These are phyloP conservation scores for Drosophila barbarae DNA, from an alignment of 2,888 invertebrate genomes.

Conservation along the genomic window DNA sequence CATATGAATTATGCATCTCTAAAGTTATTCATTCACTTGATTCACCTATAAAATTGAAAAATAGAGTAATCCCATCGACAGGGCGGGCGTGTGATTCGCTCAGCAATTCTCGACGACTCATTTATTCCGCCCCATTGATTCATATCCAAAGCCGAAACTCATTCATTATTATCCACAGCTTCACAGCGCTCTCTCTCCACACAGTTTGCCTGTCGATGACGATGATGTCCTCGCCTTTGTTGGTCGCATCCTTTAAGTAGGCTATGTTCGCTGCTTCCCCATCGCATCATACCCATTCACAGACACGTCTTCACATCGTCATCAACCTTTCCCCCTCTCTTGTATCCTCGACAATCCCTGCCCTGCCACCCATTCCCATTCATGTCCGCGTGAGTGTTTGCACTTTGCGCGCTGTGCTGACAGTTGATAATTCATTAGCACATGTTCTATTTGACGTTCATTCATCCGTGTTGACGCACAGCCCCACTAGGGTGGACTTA, in stretches of 20 bases:
- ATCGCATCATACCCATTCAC: slow-evolving; percentile 21
- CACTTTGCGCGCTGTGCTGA: slow-evolving; percentile 67
- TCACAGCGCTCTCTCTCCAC: slow-evolving; percentile 3
- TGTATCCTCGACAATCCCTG: neutral
- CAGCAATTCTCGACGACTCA: slow-evolving; percentile 9
- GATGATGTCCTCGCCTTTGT: slow-evolving; percentile 28
- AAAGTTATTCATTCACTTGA: neutral
- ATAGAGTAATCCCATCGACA: slow-evolving; percentile 2
- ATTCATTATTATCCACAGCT: slow-evolving; percentile 31
- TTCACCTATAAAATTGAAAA: neutral
- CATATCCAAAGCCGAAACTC: slow-evolving; percentile 20
- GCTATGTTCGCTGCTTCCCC: slow-evolving; percentile 13
- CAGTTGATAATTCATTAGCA: slow-evolving; percentile 71
- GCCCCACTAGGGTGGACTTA: slow-evolving; percentile 20
- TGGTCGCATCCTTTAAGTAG: slow-evolving; percentile 36
- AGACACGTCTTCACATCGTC: slow-evolving; percentile 21
- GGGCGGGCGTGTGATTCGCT: neutral
- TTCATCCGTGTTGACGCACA: slow-evolving; percentile 58
- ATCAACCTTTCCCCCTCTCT: neutral
- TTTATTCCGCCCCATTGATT: slow-evolving; percentile 34
- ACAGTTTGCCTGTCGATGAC: slow-evolving; percentile 7
- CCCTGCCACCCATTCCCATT: slow-evolving; percentile 8
- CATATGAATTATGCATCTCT: neutral
- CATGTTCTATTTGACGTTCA: slow-evolving; percentile 72
- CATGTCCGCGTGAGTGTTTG: slow-evolving; percentile 63